Base-by-base conservation (phyloP, 2,888 invertebrate species). In the Leptinotarsa juncta region DNA sequence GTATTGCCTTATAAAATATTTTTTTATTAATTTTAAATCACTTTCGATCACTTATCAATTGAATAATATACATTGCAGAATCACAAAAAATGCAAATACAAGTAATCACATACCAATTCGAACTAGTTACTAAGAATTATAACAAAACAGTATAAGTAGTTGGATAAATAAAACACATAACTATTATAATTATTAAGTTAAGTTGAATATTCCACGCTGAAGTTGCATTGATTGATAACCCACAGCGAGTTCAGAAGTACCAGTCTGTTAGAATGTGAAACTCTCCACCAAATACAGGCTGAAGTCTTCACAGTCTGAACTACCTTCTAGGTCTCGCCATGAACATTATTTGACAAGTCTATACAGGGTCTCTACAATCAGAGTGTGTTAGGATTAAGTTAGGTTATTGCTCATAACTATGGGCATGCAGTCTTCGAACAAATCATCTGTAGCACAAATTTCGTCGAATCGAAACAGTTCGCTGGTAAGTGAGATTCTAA, bases 11-110 rank as follows among this genome's bases (percentile, higher is more conserved):
- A 79, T 72, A 77, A 76, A 72, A 76, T 78, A 70, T 77, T 74
- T 76, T 78, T 77, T 73, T 70, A 71, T 70, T 74, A 79, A 79
- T 81, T 82, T 79, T 76, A 77, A 80, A 78, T 80, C 79, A 82
- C 78, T 81, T 81, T 82, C 65, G 74, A 79, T 80, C 78, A 81
- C 79, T 77, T 76, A 78, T 65, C 49, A 76, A 55, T 65, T 55
- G 65, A 70, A 77, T 68, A 73, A 76, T 77, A 66, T 71, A 78
- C 71, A 72, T 68, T 71, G 69, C 71, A 72, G 73, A 72, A 77
- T 74, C 74, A 74, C 74, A 74, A 77, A 72, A 73, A 76, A 77
- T 74, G 77, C 73, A 67, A 77, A 77, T 72, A 77, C 74, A 71
- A 71, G 70, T 72, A 77, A 74, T 74, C 77, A 74, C 77, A 79